phyloP scores from a whole-genome alignment of 2,888 invertebrate species.

The Pachymerium ferrugineum region DNA sequence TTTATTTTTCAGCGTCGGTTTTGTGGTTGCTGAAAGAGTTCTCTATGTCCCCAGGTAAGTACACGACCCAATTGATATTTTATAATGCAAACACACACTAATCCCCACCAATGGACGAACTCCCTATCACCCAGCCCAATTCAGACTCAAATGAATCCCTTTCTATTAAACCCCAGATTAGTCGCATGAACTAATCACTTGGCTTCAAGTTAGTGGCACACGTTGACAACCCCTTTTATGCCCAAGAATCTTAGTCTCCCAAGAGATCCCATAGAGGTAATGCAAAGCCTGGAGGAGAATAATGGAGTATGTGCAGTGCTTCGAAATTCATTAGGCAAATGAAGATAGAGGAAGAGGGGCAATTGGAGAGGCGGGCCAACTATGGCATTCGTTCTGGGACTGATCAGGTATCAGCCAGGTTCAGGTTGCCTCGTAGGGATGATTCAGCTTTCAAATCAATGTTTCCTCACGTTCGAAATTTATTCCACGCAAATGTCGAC shows the following conservation, averaged over 20 bases:
- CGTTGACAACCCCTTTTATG: constrained; percentile 12
- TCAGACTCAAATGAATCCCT: background rate
- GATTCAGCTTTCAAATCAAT: constrained; percentile 21
- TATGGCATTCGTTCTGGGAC: constrained; percentile 8
- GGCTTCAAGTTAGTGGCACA: too few species aligned
- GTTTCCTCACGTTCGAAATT: constrained; percentile 21
- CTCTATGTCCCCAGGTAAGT: constrained; percentile 50
- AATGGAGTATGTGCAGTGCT: constrained; percentile 1
- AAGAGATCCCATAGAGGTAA: background rate
- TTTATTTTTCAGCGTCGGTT: constrained; percentile 50
- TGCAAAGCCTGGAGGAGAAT: constrained; percentile 18
- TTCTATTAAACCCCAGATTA: background rate
- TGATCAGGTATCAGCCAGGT: background rate
- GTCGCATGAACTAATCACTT: background rate
- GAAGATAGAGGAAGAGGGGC: constrained; percentile 16
- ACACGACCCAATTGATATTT: constrained; percentile 51
- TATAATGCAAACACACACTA: constrained; percentile 38
- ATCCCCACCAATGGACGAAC: background rate
- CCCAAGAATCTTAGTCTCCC: constrained; percentile 10
- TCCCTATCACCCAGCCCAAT: background rate
- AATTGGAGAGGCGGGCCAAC: constrained; percentile 2
- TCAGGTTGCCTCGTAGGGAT: constrained; percentile 5
- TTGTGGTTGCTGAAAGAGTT: constrained; percentile 52
- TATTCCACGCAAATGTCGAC: constrained; percentile 18
- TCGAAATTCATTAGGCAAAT: constrained; percentile 21